A percentile compares a stretch with the other conserved stretches of the same genome.
These are phyloP conservation scores for Gordius sp. DNA, from an alignment of 2,888 invertebrate genomes.

Conservation along the genomic window DNA sequence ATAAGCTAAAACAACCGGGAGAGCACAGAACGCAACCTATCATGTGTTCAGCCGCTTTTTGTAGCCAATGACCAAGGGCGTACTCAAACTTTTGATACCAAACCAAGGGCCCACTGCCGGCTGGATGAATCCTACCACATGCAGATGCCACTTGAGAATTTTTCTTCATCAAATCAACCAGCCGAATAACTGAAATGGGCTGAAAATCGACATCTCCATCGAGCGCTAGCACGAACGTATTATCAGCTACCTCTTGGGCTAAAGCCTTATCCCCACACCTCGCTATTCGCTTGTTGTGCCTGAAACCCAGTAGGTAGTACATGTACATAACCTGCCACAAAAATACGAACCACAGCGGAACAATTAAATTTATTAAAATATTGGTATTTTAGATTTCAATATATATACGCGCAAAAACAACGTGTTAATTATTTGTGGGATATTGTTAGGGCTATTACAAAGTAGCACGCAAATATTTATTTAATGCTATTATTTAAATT, in stretches of 20 bases:
- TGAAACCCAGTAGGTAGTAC: conserved; percentile 60
- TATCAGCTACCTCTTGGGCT: conserved; percentile 41
- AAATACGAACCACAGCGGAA: neutral
- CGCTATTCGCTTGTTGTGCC: conserved; percentile 41
- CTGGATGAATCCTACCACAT: conserved; percentile 63
- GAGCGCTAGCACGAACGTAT: conserved; percentile 53
- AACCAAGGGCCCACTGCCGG: conserved; percentile 43
- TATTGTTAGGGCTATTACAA: no score
- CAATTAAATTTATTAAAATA: neutral
- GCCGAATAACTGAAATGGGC: conserved; percentile 46
- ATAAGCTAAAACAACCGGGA: conserved; percentile 69
- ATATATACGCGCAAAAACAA: no score
- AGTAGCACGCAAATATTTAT: no score
- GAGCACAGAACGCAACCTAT: conserved; percentile 66
- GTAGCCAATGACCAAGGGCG: conserved; percentile 69
- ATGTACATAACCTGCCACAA: conserved; percentile 46
- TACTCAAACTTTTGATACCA: conserved; percentile 71
- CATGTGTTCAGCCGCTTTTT: conserved; percentile 66
- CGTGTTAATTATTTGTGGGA: no score
- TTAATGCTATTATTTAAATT: no score
- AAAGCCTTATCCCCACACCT: conserved; percentile 30
- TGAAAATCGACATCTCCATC: conserved; percentile 70
- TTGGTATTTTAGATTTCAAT: no score
- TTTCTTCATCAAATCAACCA: conserved; percentile 60
- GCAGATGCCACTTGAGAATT: conserved; percentile 50